phyloP scores from a whole-genome alignment of 2,797 vertebrate genomes.

The Anas capensis region DNA sequence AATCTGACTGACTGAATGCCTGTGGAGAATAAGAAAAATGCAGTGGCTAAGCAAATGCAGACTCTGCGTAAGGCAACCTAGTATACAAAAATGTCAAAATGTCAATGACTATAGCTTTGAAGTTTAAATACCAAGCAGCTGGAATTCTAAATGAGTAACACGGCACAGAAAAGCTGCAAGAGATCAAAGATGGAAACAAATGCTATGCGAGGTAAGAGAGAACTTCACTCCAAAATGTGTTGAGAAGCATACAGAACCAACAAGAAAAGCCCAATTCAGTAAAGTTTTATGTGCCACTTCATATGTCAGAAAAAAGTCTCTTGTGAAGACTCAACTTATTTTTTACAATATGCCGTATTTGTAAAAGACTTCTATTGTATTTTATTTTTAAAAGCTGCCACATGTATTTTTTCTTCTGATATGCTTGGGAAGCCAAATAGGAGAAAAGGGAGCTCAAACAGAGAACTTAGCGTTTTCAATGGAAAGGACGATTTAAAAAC shows the following conservation, averaged over 20 bases:
- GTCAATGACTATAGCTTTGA: conserved; percentile 38
- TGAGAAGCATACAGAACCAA: conserved; percentile 47
- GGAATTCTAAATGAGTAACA: conserved; percentile 42
- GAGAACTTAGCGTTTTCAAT: background rate
- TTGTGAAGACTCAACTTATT: background rate
- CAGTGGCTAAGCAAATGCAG: background rate
- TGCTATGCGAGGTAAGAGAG: conserved; percentile 35
- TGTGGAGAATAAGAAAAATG: conserved; percentile 75
- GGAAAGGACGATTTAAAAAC: background rate
- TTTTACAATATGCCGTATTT: background rate
- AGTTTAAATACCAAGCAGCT: conserved; percentile 48
- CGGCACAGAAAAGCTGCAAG: background rate
- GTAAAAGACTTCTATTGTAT: background rate
- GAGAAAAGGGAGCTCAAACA: background rate
- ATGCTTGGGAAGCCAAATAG: background rate
- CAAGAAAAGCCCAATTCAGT: conserved; percentile 63
- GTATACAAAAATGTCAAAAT: conserved; percentile 20
- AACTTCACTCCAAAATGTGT: conserved; percentile 32
- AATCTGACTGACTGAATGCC: conserved; percentile 81
- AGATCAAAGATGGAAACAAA: conserved; percentile 28
- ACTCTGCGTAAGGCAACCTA: background rate
- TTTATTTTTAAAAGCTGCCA: background rate
- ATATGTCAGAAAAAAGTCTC: background rate
- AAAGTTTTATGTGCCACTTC: conserved; percentile 54
- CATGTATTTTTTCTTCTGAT: background rate